phyloP scores from a whole-genome alignment of 2,888 invertebrate species.

The Cerastoderma edule region DNA sequence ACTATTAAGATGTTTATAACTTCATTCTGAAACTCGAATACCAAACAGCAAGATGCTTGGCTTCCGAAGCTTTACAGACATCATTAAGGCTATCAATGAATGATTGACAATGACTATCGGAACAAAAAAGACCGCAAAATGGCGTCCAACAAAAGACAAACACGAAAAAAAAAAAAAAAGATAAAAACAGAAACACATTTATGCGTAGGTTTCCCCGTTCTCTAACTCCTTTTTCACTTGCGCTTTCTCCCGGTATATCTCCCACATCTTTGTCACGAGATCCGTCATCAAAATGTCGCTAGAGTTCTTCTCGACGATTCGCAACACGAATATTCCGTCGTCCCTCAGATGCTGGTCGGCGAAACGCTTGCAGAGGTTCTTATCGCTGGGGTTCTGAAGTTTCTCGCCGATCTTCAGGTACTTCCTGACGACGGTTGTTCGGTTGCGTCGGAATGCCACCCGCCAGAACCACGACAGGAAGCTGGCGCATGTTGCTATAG shows the following conservation, averaged over 20 bases:
- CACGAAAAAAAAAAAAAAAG: too few relatives aligned
- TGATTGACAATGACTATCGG: too few relatives aligned
- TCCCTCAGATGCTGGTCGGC: constrained; percentile 71
- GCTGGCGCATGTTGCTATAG: neutral
- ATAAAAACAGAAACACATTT: constrained; percentile 15
- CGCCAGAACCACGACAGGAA: constrained; percentile 72
- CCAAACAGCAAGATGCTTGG: too few relatives aligned
- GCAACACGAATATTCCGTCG: constrained; percentile 77
- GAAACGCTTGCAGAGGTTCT: constrained; percentile 70
- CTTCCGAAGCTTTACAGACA: too few relatives aligned
- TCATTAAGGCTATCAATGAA: too few relatives aligned
- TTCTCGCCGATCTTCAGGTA: constrained; percentile 70
- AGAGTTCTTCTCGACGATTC: constrained; percentile 75
- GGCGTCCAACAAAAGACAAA: too few relatives aligned
- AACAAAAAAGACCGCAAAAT: too few relatives aligned
- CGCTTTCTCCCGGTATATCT: constrained; percentile 66
- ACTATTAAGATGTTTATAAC: too few relatives aligned
- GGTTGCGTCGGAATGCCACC: constrained; percentile 70
- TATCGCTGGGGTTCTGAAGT: constrained; percentile 65
- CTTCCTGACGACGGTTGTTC: constrained; percentile 73
- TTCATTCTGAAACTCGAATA: too few relatives aligned
- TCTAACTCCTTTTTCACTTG: constrained; percentile 69
- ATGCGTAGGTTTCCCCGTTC: constrained; percentile 64
- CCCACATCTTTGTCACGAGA: constrained; percentile 70
- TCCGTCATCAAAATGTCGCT: constrained; percentile 75